Conservation (phyloP, 2,113 vertebrate species). For the Rostratula benghalensis region DNA sequence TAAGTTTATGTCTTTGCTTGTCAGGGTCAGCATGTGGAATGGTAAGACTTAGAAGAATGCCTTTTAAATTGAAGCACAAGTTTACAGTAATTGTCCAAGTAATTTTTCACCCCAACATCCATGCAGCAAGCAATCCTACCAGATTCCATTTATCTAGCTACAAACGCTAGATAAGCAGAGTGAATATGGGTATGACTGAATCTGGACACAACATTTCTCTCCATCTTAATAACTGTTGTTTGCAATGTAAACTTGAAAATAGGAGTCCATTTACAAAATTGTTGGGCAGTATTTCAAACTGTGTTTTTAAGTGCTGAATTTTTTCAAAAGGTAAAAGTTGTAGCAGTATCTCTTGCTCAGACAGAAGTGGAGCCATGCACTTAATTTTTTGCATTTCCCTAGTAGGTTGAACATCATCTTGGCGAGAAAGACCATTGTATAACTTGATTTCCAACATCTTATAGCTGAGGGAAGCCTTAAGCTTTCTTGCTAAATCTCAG, state of each 20-base stretch:
- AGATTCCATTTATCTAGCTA: neutral
- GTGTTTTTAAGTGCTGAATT: neutral
- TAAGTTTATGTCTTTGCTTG: neutral
- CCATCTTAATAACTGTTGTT: neutral
- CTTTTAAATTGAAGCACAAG: neutral
- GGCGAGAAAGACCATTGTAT: neutral
- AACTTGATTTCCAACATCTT: neutral
- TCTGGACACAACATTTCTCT: neutral
- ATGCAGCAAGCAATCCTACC: neutral
- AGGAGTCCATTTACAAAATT: neutral
- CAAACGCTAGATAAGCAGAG: neutral
- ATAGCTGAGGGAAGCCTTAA: neutral
- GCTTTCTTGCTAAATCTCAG: neutral
- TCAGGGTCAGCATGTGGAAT: neutral
- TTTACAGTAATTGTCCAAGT: neutral
- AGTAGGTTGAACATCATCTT: neutral
- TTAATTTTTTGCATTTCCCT: neutral
- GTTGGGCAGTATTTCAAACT: neutral
- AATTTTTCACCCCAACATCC: neutral
- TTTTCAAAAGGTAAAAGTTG: neutral
- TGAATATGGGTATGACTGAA: neutral
- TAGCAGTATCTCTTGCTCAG: neutral
- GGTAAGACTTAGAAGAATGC: neutral
- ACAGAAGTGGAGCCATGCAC: neutral
- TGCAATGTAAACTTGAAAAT: neutral